Percentiles rank a stretch among this genome's conserved stretches.
Conservation (phyloP, 2,797 vertebrate species). For the Propithecus deckenii region DNA sequence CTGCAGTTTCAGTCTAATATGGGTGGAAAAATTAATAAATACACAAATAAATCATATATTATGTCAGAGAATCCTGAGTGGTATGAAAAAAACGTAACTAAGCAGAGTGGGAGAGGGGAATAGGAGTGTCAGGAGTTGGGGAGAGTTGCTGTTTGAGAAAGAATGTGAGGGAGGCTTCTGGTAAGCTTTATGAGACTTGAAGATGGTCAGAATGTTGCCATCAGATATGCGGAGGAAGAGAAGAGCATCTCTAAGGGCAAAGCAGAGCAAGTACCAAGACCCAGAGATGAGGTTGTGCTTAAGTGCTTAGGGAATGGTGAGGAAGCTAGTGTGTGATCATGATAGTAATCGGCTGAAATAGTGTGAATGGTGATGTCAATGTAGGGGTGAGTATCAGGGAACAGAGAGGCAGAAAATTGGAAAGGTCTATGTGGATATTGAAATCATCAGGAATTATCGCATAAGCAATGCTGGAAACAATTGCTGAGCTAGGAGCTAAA, state of each 20-base stretch:
- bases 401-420: neutral
- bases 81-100: neutral
- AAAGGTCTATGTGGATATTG: neutral
- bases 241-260: neutral
- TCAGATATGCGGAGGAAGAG: neutral
- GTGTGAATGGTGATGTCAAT: neutral
- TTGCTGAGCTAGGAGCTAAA: neutral
- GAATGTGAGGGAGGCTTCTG: neutral
- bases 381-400: neutral
- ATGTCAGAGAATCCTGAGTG: neutral
- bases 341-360: neutral
- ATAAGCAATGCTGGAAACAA: neutral
- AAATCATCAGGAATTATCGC: neutral
- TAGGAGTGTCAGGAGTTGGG: neutral
- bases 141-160: neutral
- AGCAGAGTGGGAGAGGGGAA: rapidly evolving
- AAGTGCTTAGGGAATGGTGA: neutral
- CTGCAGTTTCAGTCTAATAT: neutral
- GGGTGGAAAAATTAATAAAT: neutral
- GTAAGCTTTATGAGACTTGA: neutral
- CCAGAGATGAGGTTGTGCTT: neutral
- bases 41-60: neutral
- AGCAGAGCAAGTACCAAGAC: neutral
- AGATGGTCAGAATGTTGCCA: neutral
- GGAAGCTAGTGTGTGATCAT: neutral